Conservation (phyloP, 1,140 invertebrate species). For the Cepaea nemoralis region DNA sequence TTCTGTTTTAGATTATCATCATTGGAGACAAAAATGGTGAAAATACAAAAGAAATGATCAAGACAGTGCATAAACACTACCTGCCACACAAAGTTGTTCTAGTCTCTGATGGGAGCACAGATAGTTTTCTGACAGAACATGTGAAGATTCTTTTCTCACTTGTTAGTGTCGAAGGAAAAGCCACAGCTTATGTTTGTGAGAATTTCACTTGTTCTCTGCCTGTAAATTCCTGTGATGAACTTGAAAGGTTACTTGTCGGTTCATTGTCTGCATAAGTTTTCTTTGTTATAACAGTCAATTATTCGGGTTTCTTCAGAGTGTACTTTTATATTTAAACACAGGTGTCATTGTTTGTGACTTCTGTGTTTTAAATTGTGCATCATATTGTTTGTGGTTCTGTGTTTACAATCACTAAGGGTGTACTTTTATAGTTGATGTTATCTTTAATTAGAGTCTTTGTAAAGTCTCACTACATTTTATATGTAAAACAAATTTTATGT, state of each 20-base stretch:
- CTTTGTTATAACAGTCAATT: background rate
- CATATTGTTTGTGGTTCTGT: too few species aligned
- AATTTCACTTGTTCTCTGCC: conserved; percentile 85
- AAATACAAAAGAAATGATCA: conserved; percentile 73
- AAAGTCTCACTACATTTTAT: too few species aligned
- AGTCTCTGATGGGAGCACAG: conserved; percentile 74
- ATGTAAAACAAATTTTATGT: too few species aligned
- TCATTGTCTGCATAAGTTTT: background rate
- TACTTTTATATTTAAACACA: too few species aligned
- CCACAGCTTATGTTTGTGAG: conserved; percentile 86
- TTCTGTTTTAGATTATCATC: conserved; percentile 73
- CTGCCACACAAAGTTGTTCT: conserved; percentile 81
- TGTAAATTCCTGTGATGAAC: conserved; percentile 79
- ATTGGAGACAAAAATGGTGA: conserved; percentile 78
- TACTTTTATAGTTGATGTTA: too few species aligned
- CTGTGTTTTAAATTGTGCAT: too few species aligned
- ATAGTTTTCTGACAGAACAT: conserved; percentile 47
- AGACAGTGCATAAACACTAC: conserved; percentile 78
- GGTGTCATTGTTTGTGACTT: too few species aligned
- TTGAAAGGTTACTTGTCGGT: conserved; percentile 66
- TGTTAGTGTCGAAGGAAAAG: conserved; percentile 73
- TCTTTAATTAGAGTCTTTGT: too few species aligned
- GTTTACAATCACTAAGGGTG: too few species aligned
- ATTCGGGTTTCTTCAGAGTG: too few species aligned
- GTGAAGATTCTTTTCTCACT: conserved; percentile 66